Evolutionary conservation across 2,797 vertebrate genomes (phyloP).

Genomic region (Sandelia bainsii): DNA sequence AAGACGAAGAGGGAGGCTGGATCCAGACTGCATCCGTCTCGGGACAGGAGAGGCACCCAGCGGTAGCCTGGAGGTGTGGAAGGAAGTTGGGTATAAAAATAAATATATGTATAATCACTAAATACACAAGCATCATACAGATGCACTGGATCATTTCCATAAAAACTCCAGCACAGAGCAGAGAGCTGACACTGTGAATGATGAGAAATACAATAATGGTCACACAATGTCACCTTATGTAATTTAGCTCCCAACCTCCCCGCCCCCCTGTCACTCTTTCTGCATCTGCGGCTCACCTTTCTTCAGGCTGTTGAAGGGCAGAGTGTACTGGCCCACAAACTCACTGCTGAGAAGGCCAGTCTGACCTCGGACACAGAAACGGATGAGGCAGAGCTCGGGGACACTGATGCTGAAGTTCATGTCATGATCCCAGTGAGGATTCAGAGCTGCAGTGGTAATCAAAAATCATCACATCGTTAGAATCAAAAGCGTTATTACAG

Average conservation of each 20-base stretch:
- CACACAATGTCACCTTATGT: slow-evolving; percentile 58
- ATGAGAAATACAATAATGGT: slow-evolving; percentile 53
- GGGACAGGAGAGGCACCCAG: slow-evolving; percentile 85
- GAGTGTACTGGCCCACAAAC: slow-evolving; percentile 90
- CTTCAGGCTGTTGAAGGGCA: slow-evolving; percentile 87
- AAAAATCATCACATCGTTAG: neutral
- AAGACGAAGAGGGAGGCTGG: slow-evolving; percentile 88
- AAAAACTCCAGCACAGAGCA: slow-evolving; percentile 10
- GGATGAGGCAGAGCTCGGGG: slow-evolving; percentile 89
- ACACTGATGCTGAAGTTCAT: slow-evolving; percentile 86
- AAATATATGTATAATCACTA: slow-evolving; percentile 26
- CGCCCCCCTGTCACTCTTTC: neutral
- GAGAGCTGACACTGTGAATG: slow-evolving; percentile 60
- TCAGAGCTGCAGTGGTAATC: slow-evolving; percentile 80
- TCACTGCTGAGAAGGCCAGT: slow-evolving; percentile 81
- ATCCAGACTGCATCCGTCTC: slow-evolving; percentile 80
- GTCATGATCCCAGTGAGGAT: slow-evolving; percentile 86
- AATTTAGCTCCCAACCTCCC: slow-evolving; percentile 38
- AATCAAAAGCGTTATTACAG: neutral
- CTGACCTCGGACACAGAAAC: slow-evolving; percentile 87
- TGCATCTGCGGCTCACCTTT: slow-evolving; percentile 84
- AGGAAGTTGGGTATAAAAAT: slow-evolving; percentile 22
- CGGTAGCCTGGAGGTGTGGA: slow-evolving; percentile 86
- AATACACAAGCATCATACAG: slow-evolving; percentile 19
- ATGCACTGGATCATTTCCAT: slow-evolving; percentile 13